Conservation (phyloP, 2,888 invertebrate species). For the Mythimna albipuncta region DNA sequence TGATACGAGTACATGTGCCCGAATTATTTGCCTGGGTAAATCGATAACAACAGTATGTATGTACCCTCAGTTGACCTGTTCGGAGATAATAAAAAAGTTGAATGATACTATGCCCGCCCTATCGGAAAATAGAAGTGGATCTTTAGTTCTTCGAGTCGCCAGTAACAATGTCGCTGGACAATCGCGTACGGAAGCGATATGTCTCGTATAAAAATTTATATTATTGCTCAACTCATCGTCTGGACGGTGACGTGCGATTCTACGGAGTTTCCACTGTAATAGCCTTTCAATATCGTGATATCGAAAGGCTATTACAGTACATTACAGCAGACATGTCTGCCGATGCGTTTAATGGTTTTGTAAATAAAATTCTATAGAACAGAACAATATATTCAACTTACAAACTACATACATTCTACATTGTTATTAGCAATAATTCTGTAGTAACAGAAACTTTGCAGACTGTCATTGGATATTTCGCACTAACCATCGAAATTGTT, state of each 20-base stretch:
- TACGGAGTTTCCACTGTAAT: conserved; percentile 25
- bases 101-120: conserved; percentile 86
- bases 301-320: too few species aligned
- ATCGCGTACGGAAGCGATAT: conserved; percentile 70
- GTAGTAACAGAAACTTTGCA: conserved; percentile 17
- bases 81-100: conserved; percentile 89
- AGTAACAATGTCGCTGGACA: conserved; percentile 83
- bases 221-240: conserved; percentile 56
- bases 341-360: conserved; percentile 33
- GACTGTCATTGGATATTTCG: conserved; percentile 17
- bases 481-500: not conserved
- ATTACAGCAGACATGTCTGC: not conserved
- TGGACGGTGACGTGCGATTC: conserved; percentile 53
- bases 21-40: conserved; percentile 70
- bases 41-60: conserved; percentile 67
- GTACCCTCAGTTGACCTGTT: conserved; percentile 80
- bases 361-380: conserved; percentile 23
- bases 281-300: conserved; percentile 35
- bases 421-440: conserved; percentile 7
- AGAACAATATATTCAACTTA: conserved; percentile 12
- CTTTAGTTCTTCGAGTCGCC: conserved; percentile 83
- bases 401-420: conserved; percentile 1
- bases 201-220: conserved; percentile 59
- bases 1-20: conserved; percentile 54
- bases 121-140: conserved; percentile 88